Conservation (phyloP, 2,797 vertebrate genomes). For the Enoplosus armatus region DNA sequence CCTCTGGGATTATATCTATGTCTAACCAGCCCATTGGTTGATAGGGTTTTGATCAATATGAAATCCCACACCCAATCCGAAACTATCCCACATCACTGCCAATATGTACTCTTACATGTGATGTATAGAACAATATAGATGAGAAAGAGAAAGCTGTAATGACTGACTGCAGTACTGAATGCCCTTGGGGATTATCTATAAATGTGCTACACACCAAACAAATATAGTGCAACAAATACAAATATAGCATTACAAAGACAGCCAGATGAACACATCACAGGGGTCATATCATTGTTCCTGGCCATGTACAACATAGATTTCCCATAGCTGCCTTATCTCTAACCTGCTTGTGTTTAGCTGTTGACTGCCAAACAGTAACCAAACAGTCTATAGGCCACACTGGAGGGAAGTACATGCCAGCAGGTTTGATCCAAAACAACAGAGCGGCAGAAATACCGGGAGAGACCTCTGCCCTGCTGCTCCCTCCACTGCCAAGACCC, state of each 20-base stretch:
- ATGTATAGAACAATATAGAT: slow-evolving; percentile 13
- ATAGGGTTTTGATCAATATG: slow-evolving; percentile 23
- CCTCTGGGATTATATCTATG: slow-evolving; percentile 16
- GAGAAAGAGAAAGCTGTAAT: slow-evolving; percentile 16
- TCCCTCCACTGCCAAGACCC: slow-evolving; percentile 59
- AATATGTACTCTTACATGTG: not conserved
- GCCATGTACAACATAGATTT: slow-evolving; percentile 18
- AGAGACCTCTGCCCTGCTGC: slow-evolving; percentile 57
- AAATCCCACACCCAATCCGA: slow-evolving; percentile 8
- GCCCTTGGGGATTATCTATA: slow-evolving; percentile 6
- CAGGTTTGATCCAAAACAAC: slow-evolving; percentile 34
- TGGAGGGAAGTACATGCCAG: slow-evolving; percentile 5
- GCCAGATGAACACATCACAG: slow-evolving; percentile 8
- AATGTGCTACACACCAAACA: slow-evolving; percentile 10
- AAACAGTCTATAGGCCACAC: not conserved
- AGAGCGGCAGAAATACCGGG: slow-evolving; percentile 28
- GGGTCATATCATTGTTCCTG: slow-evolving; percentile 11
- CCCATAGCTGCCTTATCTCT: not conserved
- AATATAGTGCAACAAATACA: slow-evolving; percentile 15
- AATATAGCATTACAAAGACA: slow-evolving; percentile 1
- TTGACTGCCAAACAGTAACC: slow-evolving; percentile 16
- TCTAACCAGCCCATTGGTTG: not conserved
- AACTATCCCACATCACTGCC: slow-evolving; percentile 15
- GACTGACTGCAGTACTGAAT: slow-evolving; percentile 25
- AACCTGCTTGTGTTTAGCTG: slow-evolving; percentile 9